Base-by-base conservation (phyloP, 1,140 invertebrate species). In the Drosophila pruinosa region DNA sequence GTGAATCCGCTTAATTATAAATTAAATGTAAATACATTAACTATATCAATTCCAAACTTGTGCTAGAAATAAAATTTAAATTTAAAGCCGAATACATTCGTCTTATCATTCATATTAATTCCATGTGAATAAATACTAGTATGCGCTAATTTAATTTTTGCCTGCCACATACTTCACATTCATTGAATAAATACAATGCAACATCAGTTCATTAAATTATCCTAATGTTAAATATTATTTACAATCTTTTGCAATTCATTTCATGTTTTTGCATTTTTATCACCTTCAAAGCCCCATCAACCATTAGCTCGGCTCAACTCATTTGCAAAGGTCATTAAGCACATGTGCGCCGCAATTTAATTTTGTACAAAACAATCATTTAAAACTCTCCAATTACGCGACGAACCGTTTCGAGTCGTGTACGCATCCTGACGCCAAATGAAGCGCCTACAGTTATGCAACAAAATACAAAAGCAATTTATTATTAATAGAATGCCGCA, bases 1-100 rank as follows among this genome's bases (percentile, higher is more conserved):
- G 73, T 64, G 74, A 86, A 77, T 57, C 80, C 73, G 80, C 61
- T 80, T 81, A 80, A 86, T 58, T 70, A 83, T 86, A 77, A 77
- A 86, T 81, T 77, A 57, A 86, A 86, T 81, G 67, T 70, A 78
- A 82, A 75, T 80, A 76, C 68, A 73, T n/a, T n/a, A 52, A 63
- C 34, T 58, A 21, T 41, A 31, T 15, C 1, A 12, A 24, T 14
- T 15, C 3, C 26, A 31, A 19, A n/a, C 17, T 7, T 21, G 12
- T 17, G 7, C 1, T 17, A 17, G 1, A 8, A n/a, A n/a, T n/a
- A n/a, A n/a, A n/a, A n/a, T n/a, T n/a, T n/a, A n/a, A n/a, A 34
- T 39, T 39, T 39, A 8, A 39, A 17, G 6, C 10, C 34, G n/a
- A n/a, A n/a, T n/a, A 8, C 14, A n/a, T n/a, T n/a, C 31, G 3